phyloP scores from a whole-genome alignment of 2,888 invertebrate species.

The Baronia brevicornis region DNA sequence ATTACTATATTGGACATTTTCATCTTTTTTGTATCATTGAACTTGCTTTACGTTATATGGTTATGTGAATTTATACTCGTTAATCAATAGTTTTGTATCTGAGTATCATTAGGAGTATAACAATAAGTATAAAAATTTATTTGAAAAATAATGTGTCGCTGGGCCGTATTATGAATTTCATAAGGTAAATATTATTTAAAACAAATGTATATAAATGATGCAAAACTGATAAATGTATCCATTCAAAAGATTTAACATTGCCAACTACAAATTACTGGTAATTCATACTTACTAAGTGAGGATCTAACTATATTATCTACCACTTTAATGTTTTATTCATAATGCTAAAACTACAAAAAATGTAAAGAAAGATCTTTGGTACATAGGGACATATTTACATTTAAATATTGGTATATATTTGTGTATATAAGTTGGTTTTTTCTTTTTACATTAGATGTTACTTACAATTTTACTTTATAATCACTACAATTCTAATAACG shows the following conservation, averaged over 20 bases:
- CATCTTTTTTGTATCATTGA: conserved; percentile 38
- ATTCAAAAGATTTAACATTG: too few species aligned
- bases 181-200: too few species aligned
- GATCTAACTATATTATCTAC: conserved; percentile 5
- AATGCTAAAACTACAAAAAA: conserved; percentile 61
- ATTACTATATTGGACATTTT: conserved; percentile 58
- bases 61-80: conserved; percentile 5
- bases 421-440: conserved; percentile 69
- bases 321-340: conserved; percentile 13
- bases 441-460: conserved; percentile 26
- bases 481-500: conserved; percentile 60
- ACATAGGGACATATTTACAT: conserved; percentile 69
- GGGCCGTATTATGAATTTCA: too few species aligned
- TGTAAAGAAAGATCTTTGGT: conserved; percentile 74
- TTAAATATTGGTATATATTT: conserved; percentile 58
- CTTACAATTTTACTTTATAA: conserved; percentile 27
- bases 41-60: conserved; percentile 25
- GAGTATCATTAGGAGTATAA: background rate
- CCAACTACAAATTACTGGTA: too few species aligned
- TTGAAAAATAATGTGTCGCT: too few species aligned
- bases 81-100: conserved; percentile 3
- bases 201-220: too few species aligned
- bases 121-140: background rate
- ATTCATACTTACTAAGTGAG: too few species aligned
- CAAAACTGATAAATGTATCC: too few species aligned